Percentiles rank a stretch among this genome's conserved stretches.
phyloP scores from a whole-genome alignment of 2,797 vertebrate species.

The Gambelia wislizenii region DNA sequence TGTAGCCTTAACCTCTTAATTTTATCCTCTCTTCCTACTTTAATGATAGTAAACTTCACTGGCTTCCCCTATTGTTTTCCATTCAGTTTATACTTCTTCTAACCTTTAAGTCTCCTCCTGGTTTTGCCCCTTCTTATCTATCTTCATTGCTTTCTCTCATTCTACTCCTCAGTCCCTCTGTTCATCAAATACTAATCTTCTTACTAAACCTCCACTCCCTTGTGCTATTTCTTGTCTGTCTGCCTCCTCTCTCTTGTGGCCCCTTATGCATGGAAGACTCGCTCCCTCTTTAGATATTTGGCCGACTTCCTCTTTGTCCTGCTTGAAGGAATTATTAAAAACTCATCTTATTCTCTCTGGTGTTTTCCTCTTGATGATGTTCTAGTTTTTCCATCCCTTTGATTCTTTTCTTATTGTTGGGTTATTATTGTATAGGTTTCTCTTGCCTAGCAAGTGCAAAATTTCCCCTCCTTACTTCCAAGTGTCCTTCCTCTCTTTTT shows the following conservation, averaged over 20 bases:
- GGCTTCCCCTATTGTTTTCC: conserved; percentile 1
- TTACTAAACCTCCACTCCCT: conserved; percentile 29
- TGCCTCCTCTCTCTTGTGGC: conserved; percentile 16
- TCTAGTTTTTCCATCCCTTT: conserved; percentile 1
- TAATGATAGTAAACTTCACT: background rate
- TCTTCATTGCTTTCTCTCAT: conserved; percentile 13
- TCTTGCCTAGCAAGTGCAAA: background rate
- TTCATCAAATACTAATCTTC: conserved; percentile 23
- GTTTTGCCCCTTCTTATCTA: conserved; percentile 27
- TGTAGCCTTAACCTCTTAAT: background rate
- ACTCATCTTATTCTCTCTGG: background rate
- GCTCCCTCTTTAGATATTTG: conserved; percentile 5
- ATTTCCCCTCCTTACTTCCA: background rate
- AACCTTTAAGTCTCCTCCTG: conserved; percentile 29
- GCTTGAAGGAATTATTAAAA: conserved; percentile 7
- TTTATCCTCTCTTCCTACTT: background rate
- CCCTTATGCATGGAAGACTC: background rate
- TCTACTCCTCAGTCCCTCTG: conserved; percentile 4
- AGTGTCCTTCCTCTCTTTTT: background rate
- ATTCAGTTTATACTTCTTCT: conserved; percentile 1
- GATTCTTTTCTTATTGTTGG: background rate
- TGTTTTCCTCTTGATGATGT: conserved; percentile 1
- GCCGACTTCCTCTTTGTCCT: conserved; percentile 14
- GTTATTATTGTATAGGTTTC: background rate
- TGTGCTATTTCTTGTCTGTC: conserved; percentile 15